A percentile compares a stretch with the other conserved stretches of the same genome.
phyloP scores from a whole-genome alignment of 2,113 vertebrate genomes.

The Anhinga rufa region DNA sequence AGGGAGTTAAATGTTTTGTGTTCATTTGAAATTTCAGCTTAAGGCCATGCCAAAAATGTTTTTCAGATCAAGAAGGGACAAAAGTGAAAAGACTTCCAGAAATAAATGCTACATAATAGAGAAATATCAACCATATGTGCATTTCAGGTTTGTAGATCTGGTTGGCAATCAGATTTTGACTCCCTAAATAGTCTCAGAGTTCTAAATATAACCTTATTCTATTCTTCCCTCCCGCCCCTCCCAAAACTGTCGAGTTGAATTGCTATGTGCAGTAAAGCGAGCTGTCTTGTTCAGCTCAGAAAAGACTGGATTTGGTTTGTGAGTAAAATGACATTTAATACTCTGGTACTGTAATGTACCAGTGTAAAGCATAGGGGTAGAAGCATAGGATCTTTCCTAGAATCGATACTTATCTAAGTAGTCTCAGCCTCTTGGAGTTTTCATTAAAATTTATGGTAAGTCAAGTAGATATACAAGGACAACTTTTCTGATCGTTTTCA shows the following conservation, averaged over 20 bases:
- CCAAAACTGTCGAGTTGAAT: background rate
- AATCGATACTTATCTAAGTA: background rate
- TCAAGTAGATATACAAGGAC: background rate
- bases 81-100: conserved; percentile 17
- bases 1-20: background rate
- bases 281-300: background rate
- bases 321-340: background rate
- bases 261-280: background rate
- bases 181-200: conserved; percentile 7
- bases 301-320: background rate
- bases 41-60: background rate
- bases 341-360: background rate
- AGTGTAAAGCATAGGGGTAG: background rate
- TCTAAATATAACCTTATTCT: conserved; percentile 9
- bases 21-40: background rate
- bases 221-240: background rate
- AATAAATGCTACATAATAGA: conserved; percentile 15
- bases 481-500: background rate
- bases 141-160: conserved; percentile 15
- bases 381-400: background rate
- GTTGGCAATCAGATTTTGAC: conserved; percentile 11
- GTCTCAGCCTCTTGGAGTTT: background rate
- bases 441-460: background rate
- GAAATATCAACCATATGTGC: conserved; percentile 5
- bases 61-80: conserved; percentile 9